A percentile compares a stretch with the other conserved stretches of the same genome.
phyloP scores from a whole-genome alignment of 2,797 vertebrate species.

The Salarias fasciatus region DNA sequence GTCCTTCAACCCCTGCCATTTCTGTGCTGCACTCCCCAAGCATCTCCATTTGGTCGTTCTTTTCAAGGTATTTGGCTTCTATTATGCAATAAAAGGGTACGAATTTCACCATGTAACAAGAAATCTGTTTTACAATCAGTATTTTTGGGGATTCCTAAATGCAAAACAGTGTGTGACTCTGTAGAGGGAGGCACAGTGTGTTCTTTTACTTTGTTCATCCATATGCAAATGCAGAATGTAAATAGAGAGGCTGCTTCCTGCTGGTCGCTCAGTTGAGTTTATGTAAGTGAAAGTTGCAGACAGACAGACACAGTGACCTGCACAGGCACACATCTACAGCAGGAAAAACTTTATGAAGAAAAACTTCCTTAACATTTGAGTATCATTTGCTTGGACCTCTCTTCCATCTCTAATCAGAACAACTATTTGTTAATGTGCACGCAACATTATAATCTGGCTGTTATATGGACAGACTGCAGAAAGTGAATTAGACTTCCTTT shows the following conservation, averaged over 20 bases:
- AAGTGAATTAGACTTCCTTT: neutral
- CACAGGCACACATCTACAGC: neutral
- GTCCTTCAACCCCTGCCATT: too few species aligned
- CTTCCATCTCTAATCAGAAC: too few species aligned
- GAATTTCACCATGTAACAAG: too few species aligned
- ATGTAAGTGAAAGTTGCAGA: slow-evolving; percentile 38
- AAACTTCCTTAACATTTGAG: neutral
- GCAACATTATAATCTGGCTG: neutral
- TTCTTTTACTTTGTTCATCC: slow-evolving; percentile 2
- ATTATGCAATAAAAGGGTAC: too few species aligned
- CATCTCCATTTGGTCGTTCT: too few species aligned
- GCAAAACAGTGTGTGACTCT: too few species aligned
- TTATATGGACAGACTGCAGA: neutral
- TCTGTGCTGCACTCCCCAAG: too few species aligned
- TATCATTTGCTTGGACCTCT: neutral
- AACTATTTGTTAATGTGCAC: too few species aligned
- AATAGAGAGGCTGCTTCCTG: slow-evolving; percentile 9
- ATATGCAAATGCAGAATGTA: slow-evolving; percentile 27
- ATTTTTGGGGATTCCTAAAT: too few species aligned
- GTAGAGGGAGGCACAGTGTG: neutral
- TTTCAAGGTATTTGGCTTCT: too few species aligned
- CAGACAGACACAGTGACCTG: slow-evolving; percentile 10
- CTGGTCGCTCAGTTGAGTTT: slow-evolving; percentile 17
- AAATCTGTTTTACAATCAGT: too few species aligned
- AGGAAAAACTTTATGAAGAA: neutral